These are phyloP conservation scores for Forbesichthys papilliferus DNA, from an alignment of 2,113 vertebrate genomes.

Conservation along the genomic window DNA sequence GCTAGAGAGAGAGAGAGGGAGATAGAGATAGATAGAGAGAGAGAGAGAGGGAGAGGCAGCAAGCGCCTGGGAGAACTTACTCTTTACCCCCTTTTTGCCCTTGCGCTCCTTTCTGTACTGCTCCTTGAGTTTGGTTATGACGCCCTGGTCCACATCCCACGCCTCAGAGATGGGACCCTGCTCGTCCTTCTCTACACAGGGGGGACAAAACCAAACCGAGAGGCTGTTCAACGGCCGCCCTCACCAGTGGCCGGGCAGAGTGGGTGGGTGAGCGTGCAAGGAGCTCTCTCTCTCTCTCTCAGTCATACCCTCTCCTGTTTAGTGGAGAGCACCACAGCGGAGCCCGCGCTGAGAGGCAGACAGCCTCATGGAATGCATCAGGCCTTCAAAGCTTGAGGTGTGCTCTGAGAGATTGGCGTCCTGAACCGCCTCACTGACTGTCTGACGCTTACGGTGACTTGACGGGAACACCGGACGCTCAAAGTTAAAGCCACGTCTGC, in stretches of 20 bases:
- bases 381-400: neutral
- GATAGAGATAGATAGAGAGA: conserved; percentile 13
- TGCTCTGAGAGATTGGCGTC: neutral
- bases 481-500: too few relatives aligned
- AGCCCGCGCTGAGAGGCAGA: too few relatives aligned
- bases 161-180: conserved; percentile 93
- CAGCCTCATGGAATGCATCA: conserved; percentile 27
- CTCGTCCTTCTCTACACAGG: conserved; percentile 98
- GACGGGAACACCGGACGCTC: too few relatives aligned
- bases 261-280: conserved; percentile 6
- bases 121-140: conserved; percentile 99
- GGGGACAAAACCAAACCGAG: conserved; percentile 86
- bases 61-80: conserved; percentile 89
- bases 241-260: conserved; percentile 27
- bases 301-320: conserved; percentile 10
- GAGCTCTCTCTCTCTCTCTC: neutral
- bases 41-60: conserved; percentile 68
- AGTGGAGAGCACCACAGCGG: neutral
- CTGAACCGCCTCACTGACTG: neutral
- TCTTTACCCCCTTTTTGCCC: conserved; percentile 99
- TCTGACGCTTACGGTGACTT: neutral
- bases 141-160: conserved; percentile 99
- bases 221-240: conserved; percentile 78
- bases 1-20: neutral
- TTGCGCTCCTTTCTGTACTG: conserved; percentile 99